phyloP scores from a whole-genome alignment of 2,113 vertebrate genomes.

The Madoqua kirkii region DNA sequence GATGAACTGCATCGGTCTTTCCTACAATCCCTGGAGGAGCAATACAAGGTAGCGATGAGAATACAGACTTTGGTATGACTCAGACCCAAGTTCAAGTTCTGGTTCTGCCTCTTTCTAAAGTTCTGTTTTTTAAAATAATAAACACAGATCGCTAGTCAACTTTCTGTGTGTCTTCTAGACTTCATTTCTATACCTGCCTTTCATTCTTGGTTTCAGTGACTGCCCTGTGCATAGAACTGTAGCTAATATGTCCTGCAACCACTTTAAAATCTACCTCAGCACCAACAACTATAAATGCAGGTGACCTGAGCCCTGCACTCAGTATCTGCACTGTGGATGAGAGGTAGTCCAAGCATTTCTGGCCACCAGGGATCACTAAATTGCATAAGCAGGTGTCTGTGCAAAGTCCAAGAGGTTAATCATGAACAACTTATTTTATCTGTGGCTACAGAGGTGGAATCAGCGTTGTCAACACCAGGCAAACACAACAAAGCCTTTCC shows the following conservation, averaged over 20 bases:
- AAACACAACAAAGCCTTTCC: conserved; percentile 55
- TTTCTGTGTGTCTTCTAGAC: not conserved
- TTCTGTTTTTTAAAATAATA: not conserved
- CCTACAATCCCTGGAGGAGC: not conserved
- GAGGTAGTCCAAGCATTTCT: conserved; percentile 35
- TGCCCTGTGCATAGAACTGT: not conserved
- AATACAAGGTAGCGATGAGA: not conserved
- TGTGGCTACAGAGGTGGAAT: conserved; percentile 26
- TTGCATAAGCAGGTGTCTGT: conserved; percentile 50
- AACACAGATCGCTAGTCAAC: not conserved
- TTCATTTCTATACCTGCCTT: conserved; percentile 8
- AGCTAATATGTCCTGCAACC: not conserved
- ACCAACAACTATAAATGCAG: not conserved
- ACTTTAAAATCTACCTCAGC: not conserved
- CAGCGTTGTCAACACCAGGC: conserved; percentile 33
- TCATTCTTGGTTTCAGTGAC: not conserved
- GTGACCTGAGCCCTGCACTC: not conserved
- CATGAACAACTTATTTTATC: conserved; percentile 55
- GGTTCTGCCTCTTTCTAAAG: not conserved
- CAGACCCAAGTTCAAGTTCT: not conserved
- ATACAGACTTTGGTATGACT: not conserved
- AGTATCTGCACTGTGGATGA: not conserved
- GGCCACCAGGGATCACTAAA: not conserved
- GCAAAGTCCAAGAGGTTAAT: conserved; percentile 67
- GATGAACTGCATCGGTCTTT: not conserved